Percentiles rank a stretch among this genome's conserved stretches.
phyloP scores from a whole-genome alignment of 2,888 invertebrate genomes.

The Aphidoletes aphidimyza region DNA sequence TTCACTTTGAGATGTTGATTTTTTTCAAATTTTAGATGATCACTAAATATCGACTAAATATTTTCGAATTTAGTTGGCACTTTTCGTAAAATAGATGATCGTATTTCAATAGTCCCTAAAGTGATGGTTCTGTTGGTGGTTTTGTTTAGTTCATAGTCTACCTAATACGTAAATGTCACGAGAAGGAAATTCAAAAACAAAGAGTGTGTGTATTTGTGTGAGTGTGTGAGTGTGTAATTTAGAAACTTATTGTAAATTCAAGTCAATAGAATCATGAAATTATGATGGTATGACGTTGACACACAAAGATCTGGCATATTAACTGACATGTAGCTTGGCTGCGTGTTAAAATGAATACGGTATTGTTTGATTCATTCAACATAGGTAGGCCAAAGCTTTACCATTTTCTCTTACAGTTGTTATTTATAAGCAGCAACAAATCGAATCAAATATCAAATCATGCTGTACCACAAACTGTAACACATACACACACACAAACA shows the following conservation, averaged over 20 bases:
- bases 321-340: slow-evolving; percentile 63
- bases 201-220: no score
- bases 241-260: not conserved
- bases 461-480: slow-evolving; percentile 55
- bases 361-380: slow-evolving; percentile 63
- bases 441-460: slow-evolving; percentile 40
- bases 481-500: no score
- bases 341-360: slow-evolving; percentile 65
- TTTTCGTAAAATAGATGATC: no score
- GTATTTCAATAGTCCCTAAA: no score
- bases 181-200: no score
- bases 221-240: no score
- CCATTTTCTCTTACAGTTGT: slow-evolving; percentile 62
- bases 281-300: not conserved
- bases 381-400: slow-evolving; percentile 65
- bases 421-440: slow-evolving; percentile 54
- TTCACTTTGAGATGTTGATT: no score
- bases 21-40: no score
- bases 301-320: not conserved
- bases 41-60: no score
- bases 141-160: slow-evolving; percentile 11
- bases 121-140: not conserved
- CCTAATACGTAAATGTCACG: not conserved
- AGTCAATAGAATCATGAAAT: not conserved
- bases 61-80: no score